A percentile compares a stretch with the other conserved stretches of the same genome.
Evolutionary conservation across 2,113 vertebrate genomes (phyloP).

Genomic region (Pteronura brasiliensis): DNA sequence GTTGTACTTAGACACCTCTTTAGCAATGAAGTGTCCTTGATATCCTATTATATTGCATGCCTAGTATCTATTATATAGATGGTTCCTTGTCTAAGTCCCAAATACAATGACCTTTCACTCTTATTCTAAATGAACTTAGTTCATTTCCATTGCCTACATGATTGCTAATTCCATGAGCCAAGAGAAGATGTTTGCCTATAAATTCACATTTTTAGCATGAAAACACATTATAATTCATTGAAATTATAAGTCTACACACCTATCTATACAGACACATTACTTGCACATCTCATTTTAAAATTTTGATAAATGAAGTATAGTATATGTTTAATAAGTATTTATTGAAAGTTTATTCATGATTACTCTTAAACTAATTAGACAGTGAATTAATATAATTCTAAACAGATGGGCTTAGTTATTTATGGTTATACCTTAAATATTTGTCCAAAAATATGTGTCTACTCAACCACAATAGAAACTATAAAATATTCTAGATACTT

Average conservation of each 20-base stretch:
- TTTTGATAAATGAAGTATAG: slow-evolving; percentile 7
- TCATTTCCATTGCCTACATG: not conserved
- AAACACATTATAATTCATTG: not conserved
- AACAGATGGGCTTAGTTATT: not conserved
- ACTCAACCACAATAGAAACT: not conserved
- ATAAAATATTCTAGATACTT: not conserved
- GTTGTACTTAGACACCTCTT: not conserved
- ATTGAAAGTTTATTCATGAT: not conserved
- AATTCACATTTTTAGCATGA: not conserved
- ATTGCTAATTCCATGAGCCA: not conserved
- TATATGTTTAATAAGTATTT: not conserved
- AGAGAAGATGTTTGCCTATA: not conserved
- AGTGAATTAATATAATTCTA: not conserved
- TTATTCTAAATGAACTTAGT: not conserved
- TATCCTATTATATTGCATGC: not conserved
- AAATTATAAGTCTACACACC: not conserved
- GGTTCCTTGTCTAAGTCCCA: not conserved
- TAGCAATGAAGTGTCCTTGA: not conserved
- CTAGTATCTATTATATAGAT: not conserved
- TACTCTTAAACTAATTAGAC: not conserved
- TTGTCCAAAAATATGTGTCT: not conserved
- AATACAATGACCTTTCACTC: not conserved
- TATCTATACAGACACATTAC: not conserved
- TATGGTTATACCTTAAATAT: not conserved
- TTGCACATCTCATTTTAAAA: not conserved